These are phyloP conservation scores for Cynocephalus volans DNA, from an alignment of 2,113 vertebrate species.

Conservation along the genomic window DNA sequence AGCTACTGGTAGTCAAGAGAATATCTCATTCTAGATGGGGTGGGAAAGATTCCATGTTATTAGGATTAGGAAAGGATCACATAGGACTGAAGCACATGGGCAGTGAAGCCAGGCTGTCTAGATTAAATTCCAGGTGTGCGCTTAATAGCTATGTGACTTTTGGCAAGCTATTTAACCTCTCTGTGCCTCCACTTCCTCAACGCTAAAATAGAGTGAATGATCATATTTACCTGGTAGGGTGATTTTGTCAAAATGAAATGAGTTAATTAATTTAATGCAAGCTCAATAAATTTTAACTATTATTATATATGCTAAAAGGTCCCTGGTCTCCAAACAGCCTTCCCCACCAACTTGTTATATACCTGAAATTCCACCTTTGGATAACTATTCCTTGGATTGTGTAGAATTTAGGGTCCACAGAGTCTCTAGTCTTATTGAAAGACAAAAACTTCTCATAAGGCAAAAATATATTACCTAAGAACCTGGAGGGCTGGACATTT, in stretches of 20 bases:
- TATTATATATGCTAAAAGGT: not conserved
- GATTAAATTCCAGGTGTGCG: not conserved
- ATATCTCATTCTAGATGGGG: not conserved
- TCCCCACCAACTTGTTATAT: not conserved
- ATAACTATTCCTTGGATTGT: not conserved
- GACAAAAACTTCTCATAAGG: not conserved
- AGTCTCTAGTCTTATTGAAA: not conserved
- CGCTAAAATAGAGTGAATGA: not conserved
- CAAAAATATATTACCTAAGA: not conserved
- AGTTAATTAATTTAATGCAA: not conserved
- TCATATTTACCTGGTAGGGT: not conserved
- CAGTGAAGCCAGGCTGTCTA: not conserved
- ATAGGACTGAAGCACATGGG: rapidly evolving
- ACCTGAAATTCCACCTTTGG: slow-evolving; percentile 8
- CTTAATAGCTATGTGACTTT: not conserved
- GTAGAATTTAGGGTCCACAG: not conserved
- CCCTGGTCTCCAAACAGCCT: not conserved
- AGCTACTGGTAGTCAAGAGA: not conserved
- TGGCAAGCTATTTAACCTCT: not conserved
- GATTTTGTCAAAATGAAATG: slow-evolving; percentile 37
- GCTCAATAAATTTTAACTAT: not conserved
- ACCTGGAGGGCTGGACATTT: not conserved
- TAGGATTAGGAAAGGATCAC: not conserved
- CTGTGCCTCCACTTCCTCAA: slow-evolving; percentile 22
- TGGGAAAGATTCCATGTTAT: not conserved